Base-by-base conservation (phyloP, 2,113 vertebrate species). In the Rhombomys opimus region DNA sequence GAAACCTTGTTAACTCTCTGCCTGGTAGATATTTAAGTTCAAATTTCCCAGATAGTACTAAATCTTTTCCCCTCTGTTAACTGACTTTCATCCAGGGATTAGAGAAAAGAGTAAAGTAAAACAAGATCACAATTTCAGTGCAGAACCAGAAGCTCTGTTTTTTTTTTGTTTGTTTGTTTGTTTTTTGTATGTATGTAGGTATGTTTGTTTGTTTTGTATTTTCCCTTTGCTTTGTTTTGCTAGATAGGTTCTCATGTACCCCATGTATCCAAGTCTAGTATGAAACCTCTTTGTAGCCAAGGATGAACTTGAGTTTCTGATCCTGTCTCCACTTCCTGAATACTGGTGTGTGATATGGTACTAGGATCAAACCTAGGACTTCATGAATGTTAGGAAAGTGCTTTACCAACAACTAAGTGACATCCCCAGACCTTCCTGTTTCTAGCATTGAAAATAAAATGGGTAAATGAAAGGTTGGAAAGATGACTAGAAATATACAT, bases 361-460 rank as follows among this genome's bases (percentile, higher is more conserved):
- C 17, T 54, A 57, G 77, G 52, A 57, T 54, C 46, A 54, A 80
- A 54, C 30, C 50, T 3, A 80, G 50, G 77, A 52, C 30, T 57
- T 22, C 32, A 54, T n/a, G 52, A 54, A 81, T 57, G 78, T 54
- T 22, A 81, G 52, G 52, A 9, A 57, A 57, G 32, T 57, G 32
- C 18, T 57, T 57, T 57, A 81, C 32, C 52, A 81, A 76, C 73
- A 81, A 76, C 41, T 46, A 46, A 81, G 52, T n/a, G 8, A 57
- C 78, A 81, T 57, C 18, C 32, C 32, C 32, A 81, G 32, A 20
- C 32, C 17, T 0, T 77, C 20, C 32, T 84, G 23, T 46, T 94
- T 41, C 92, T 86, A 97, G 30, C 25, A 75, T 32, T 50, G 41
- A 94, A 96, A 87, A 81, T 89, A 92, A 96, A 70, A 91, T 41